Evolutionary conservation across 2,888 invertebrate species (phyloP).

Genomic region (Crepidodera aurea): DNA sequence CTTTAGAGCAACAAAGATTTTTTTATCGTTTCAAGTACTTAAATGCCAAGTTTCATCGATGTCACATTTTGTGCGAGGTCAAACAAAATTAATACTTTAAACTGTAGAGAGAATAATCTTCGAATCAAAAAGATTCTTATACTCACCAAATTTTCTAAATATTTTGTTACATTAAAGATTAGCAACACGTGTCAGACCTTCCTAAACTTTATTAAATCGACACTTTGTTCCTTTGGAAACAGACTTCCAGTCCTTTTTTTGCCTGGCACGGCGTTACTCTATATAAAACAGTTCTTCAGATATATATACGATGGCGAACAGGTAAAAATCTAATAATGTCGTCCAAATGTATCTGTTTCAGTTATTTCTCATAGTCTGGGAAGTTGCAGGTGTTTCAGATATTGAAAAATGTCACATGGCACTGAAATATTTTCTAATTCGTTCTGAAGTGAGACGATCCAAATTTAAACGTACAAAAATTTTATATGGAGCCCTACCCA

Average conservation of each 20-base stretch:
- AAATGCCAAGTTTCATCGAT: no score
- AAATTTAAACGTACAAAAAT: not conserved
- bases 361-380: constrained; percentile 19
- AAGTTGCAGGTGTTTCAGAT: constrained; percentile 25
- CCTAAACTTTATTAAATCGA: not conserved
- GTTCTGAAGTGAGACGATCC: not conserved
- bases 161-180: no score
- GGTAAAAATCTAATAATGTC: constrained; percentile 28
- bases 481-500: no score
- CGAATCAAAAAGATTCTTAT: no score
- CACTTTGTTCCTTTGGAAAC: not conserved
- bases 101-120: no score
- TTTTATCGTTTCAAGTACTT: no score
- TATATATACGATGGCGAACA: constrained; percentile 8
- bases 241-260: not conserved
- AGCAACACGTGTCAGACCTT: not conserved
- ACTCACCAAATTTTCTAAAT: no score
- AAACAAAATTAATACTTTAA: no score
- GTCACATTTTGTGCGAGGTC: no score
- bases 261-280: constrained; percentile 3
- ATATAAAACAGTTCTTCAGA: constrained; percentile 3
- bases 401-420: constrained; percentile 26
- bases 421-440: constrained; percentile 22
- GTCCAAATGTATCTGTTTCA: constrained; percentile 27
- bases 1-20: no score